Base-by-base conservation (phyloP, 2,113 vertebrate species). In the Menura novaehollandiae region DNA sequence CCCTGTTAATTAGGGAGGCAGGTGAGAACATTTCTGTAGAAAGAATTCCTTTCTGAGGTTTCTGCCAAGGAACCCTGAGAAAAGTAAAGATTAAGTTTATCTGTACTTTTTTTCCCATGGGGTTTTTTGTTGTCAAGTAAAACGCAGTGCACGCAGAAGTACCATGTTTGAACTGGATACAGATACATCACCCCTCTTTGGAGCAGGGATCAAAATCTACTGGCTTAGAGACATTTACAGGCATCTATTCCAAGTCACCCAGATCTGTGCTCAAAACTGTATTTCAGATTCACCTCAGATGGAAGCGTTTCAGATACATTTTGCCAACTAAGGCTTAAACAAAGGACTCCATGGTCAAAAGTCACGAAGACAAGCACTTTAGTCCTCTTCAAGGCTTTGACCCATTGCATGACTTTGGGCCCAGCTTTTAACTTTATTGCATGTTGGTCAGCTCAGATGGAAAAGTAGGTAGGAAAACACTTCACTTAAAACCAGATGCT, bases 401-500 rank as follows among this genome's bases (percentile, higher is more conserved):
- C 67, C 28, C 24, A 27, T 8, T 76, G 32, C 32, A 87, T 46
- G 43, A 84, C 52, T 93, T 72, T 72, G 51, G 55, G 26, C 20
- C 22, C 66, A 88, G 41, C 46, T 85, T 47, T 51, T 81, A 74
- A 66, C 18, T 72, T 92, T 81, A 64, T 88, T 89, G 75, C 67
- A 88, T 69, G 33, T 90, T 35, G 12, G 28, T 81, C 49, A 89
- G 71, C 20, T 79, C 92, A 91, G 72, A 85, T 94, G 84, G 91
- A 96, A 97, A 97, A 88, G 19, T 26, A 28, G 39, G 80, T 91
- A 96, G 37, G 94, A 95, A 97, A 96, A 96, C 2, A 80, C 41
- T 88, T 76, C 71, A 53, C 62, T 56, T 74, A 90, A 96, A 97
- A 92, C 74, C 68, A 93, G 76, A 96, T 95, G 84, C 90, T 72